Conservation (phyloP, 2,113 vertebrate genomes). For the Zeus faber region DNA sequence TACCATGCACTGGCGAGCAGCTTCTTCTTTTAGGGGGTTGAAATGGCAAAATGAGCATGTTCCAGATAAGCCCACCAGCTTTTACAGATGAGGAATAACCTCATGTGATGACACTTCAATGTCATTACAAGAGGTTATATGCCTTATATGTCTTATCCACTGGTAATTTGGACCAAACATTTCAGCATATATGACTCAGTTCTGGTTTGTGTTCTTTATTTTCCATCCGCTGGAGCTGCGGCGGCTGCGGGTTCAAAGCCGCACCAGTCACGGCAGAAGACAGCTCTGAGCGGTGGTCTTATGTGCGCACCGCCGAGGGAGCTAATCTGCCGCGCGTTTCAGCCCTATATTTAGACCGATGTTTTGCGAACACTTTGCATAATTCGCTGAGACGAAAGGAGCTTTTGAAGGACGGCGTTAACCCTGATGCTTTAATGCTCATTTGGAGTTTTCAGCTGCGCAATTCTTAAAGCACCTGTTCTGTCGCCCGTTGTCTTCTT, state of each 20-base stretch:
- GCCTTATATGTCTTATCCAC: too few species aligned
- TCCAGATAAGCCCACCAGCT: too few species aligned
- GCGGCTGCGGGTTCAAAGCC: slow-evolving; percentile 50
- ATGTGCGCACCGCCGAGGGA: slow-evolving; percentile 51
- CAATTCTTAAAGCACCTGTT: slow-evolving; percentile 58
- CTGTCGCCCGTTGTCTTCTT: slow-evolving; percentile 16
- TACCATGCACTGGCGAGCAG: too few species aligned
- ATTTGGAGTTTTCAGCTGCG: slow-evolving; percentile 34
- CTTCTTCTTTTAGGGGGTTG: too few species aligned
- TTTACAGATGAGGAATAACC: too few species aligned
- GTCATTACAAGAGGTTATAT: too few species aligned
- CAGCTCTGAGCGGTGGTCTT: slow-evolving; percentile 51
- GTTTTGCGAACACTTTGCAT: slow-evolving; percentile 68
- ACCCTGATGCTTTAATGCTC: slow-evolving; percentile 53
- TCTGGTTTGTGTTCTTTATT: too few species aligned
- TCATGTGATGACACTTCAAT: too few species aligned
- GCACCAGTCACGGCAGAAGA: slow-evolving; percentile 60
- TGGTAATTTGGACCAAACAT: too few species aligned
- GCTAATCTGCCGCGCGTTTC: slow-evolving; percentile 63
- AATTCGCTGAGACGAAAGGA: slow-evolving; percentile 61
- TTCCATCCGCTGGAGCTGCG: background rate
- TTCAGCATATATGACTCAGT: too few species aligned
- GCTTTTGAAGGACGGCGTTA: slow-evolving; percentile 56
- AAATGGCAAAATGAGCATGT: too few species aligned
- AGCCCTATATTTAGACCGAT: slow-evolving; percentile 69